Percentiles rank a stretch among this genome's conserved stretches.
These are phyloP conservation scores for Chrysemys picta DNA, from an alignment of 2,113 vertebrate species.

Conservation along the genomic window DNA sequence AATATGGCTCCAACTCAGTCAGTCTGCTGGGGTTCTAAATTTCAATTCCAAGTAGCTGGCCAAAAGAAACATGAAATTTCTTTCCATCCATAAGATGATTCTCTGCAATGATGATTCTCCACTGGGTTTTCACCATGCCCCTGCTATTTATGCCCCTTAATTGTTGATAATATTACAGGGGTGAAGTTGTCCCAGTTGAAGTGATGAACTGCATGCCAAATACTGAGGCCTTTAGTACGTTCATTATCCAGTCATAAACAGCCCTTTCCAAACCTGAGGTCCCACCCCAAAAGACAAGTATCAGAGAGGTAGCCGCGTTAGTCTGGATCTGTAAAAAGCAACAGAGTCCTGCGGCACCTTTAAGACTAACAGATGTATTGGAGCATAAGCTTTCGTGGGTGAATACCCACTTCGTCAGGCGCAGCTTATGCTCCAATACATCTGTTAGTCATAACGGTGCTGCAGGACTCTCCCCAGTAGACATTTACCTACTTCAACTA, in stretches of 20 bases:
- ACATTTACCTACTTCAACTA: too few species aligned
- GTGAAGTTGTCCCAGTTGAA: not conserved
- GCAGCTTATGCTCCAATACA: too few species aligned
- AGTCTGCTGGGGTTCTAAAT: not conserved
- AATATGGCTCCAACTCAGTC: not conserved
- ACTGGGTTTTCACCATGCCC: not conserved
- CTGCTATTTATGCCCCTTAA: not conserved
- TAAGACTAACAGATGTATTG: too few species aligned
- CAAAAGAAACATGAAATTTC: not conserved
- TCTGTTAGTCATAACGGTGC: too few species aligned
- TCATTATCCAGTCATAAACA: not conserved
- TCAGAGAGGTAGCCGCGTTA: too few species aligned
- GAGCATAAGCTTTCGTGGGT: too few species aligned
- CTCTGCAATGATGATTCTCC: not conserved
- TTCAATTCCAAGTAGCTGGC: rapidly evolving
- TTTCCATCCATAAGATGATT: too few species aligned
- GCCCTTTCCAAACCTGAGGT: not conserved
- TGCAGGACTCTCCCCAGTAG: rapidly evolving
- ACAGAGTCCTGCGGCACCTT: too few species aligned
- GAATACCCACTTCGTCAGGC: too few species aligned
- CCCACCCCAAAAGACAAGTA: rapidly evolving
- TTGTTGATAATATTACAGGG: not conserved
- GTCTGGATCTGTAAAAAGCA: too few species aligned
- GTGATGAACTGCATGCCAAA: not conserved
- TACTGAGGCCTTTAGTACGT: not conserved